A percentile compares a stretch with the other conserved stretches of the same genome.
phyloP scores from a whole-genome alignment of 2,797 vertebrate genomes.

The Microctenopoma stevenorrisi region DNA sequence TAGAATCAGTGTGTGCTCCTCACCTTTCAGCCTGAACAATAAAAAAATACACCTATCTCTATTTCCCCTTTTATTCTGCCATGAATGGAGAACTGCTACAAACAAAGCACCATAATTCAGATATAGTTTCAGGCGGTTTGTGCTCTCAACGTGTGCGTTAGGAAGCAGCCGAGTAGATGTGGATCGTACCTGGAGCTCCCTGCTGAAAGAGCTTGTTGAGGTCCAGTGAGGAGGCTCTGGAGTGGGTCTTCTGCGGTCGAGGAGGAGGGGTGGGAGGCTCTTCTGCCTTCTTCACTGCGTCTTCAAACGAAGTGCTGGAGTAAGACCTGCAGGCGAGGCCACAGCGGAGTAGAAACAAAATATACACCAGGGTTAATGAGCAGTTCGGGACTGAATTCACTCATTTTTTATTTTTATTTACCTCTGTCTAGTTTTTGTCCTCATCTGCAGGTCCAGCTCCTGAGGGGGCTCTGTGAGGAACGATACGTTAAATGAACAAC shows the following conservation, averaged over 20 bases:
- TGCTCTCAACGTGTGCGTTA: neutral
- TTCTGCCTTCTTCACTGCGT: slow-evolving; percentile 93
- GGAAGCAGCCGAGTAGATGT: neutral
- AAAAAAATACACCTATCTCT: slow-evolving; percentile 6
- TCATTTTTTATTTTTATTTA: slow-evolving; percentile 24
- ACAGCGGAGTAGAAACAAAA: neutral
- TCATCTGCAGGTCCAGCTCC: slow-evolving; percentile 75
- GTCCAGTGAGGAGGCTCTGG: slow-evolving; percentile 96
- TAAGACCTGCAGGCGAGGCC: slow-evolving; percentile 85
- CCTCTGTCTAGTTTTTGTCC: slow-evolving; percentile 80
- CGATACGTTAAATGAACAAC: slow-evolving; percentile 4
- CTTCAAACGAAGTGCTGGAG: slow-evolving; percentile 95
- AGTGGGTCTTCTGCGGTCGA: slow-evolving; percentile 95
- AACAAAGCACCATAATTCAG: slow-evolving; percentile 11
- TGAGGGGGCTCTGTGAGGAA: slow-evolving; percentile 70
- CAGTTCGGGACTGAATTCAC: no score
- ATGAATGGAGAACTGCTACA: slow-evolving; percentile 40
- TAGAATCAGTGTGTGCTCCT: slow-evolving; percentile 14
- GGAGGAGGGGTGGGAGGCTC: slow-evolving; percentile 95
- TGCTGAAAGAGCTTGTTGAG: slow-evolving; percentile 97
- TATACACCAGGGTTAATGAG: neutral
- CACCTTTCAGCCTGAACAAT: slow-evolving; percentile 23
- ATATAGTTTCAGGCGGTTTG: neutral
- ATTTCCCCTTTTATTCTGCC: slow-evolving; percentile 44
- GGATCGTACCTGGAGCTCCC: slow-evolving; percentile 83